These are phyloP conservation scores for Plodia interpunctella DNA, from an alignment of 1,140 invertebrate genomes.

Conservation along the genomic window DNA sequence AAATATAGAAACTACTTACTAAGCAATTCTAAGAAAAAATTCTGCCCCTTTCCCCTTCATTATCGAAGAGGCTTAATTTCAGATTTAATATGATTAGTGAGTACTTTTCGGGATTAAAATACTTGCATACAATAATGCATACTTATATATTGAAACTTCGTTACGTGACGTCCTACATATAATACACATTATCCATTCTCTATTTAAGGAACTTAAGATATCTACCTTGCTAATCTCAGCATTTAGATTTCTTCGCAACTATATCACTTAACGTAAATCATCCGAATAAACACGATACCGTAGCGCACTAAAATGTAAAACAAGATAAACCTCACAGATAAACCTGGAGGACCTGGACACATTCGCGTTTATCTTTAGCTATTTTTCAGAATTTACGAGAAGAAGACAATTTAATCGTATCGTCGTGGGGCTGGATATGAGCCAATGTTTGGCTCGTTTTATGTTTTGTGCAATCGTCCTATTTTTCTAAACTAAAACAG, in stretches of 20 bases:
- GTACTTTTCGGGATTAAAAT: too few relatives aligned
- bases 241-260: conserved; percentile 4
- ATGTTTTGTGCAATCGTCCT: conserved; percentile 73
- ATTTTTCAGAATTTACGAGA: conserved; percentile 35
- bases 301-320: conserved; percentile 12
- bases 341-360: too few relatives aligned
- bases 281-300: conserved; percentile 10
- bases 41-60: too few relatives aligned
- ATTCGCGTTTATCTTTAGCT: conserved; percentile 16
- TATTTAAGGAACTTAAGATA: too few relatives aligned
- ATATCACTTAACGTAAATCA: conserved; percentile 4
- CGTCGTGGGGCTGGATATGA: conserved; percentile 52
- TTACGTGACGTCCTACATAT: too few relatives aligned
- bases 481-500: conserved; percentile 70
- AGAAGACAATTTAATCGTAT: conserved; percentile 60
- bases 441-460: conserved; percentile 63
- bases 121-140: too few relatives aligned
- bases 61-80: too few relatives aligned
- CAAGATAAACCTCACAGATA: conserved; percentile 9
- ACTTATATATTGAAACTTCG: too few relatives aligned
- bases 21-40: too few relatives aligned
- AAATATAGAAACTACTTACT: too few relatives aligned
- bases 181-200: too few relatives aligned
- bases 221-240: background rate
- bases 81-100: too few relatives aligned